phyloP scores from a whole-genome alignment of 2,797 vertebrate species.

The Sebastes reedi region DNA sequence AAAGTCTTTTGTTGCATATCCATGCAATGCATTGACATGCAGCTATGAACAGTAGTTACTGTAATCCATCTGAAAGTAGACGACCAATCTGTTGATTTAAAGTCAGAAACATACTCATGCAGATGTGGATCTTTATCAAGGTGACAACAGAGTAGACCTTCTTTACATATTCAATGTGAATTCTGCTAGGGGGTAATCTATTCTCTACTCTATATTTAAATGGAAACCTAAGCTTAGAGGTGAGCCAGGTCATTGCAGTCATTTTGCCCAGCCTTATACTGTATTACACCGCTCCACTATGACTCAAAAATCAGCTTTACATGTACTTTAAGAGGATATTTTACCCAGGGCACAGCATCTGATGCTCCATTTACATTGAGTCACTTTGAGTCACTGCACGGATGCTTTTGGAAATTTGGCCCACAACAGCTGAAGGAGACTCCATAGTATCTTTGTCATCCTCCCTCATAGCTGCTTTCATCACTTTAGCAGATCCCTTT shows the following conservation, averaged over 20 bases:
- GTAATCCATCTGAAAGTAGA: neutral
- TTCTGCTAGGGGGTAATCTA: neutral
- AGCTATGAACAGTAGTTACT: neutral
- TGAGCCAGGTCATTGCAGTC: neutral
- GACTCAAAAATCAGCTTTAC: neutral
- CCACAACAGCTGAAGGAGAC: neutral
- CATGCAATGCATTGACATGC: neutral
- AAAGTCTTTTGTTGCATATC: neutral
- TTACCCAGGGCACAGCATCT: neutral
- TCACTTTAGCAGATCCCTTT: neutral
- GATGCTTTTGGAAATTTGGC: neutral
- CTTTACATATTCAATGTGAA: neutral
- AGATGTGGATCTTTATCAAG: neutral
- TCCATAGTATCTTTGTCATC: neutral
- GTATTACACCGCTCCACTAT: neutral
- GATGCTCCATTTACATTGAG: neutral
- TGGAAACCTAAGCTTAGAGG: neutral
- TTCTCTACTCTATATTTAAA: neutral
- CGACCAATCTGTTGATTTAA: neutral
- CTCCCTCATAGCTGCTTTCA: neutral
- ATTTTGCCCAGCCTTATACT: neutral
- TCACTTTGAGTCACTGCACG: neutral
- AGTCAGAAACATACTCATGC: neutral
- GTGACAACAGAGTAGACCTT: neutral
- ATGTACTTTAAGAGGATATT: neutral